Percentiles rank a stretch among this genome's conserved stretches.
These are phyloP conservation scores for Turritopsis dohrnii DNA, from an alignment of 30 jellyfish, hydroid and myxozoan species.

Conservation along the genomic window DNA sequence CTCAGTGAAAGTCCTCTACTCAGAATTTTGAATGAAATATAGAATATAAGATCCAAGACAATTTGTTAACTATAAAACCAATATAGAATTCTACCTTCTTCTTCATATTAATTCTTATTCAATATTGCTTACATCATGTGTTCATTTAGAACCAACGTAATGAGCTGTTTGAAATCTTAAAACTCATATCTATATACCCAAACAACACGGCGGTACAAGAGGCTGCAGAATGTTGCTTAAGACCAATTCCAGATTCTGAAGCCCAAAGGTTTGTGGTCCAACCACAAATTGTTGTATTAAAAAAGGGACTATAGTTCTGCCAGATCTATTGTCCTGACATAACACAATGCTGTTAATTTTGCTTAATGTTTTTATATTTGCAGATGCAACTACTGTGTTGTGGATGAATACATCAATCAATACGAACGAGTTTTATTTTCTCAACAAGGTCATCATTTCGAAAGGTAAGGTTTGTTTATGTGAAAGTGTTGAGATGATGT, in stretches of 20 bases:
- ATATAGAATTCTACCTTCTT: background rate
- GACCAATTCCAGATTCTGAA: slow-evolving; percentile 35
- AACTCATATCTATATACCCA: slow-evolving; percentile 35
- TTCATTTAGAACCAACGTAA: slow-evolving; percentile 46
- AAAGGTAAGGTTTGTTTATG: background rate
- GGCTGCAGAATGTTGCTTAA: slow-evolving; percentile 78
- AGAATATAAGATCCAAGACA: too few relatives aligned
- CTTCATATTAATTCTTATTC: background rate
- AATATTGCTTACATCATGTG: background rate
- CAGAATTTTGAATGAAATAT: too few relatives aligned
- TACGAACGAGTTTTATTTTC: slow-evolving; percentile 48
- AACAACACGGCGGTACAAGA: slow-evolving; percentile 32
- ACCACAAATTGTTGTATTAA: background rate
- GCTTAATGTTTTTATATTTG: background rate
- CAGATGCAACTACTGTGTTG: slow-evolving; percentile 59
- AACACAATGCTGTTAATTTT: too few relatives aligned
- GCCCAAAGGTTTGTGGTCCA: slow-evolving; percentile 12
- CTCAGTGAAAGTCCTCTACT: too few relatives aligned
- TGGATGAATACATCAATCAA: slow-evolving; percentile 42
- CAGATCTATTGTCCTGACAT: too few relatives aligned
- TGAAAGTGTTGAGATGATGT: too few relatives aligned
- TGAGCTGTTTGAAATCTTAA: slow-evolving; percentile 28
- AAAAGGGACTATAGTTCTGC: too few relatives aligned
- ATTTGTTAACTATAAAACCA: too few relatives aligned
- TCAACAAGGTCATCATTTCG: slow-evolving; percentile 41